Evolutionary conservation across 1,140 invertebrate genomes (phyloP).

Genomic region (Ganaspis sp.): DNA sequence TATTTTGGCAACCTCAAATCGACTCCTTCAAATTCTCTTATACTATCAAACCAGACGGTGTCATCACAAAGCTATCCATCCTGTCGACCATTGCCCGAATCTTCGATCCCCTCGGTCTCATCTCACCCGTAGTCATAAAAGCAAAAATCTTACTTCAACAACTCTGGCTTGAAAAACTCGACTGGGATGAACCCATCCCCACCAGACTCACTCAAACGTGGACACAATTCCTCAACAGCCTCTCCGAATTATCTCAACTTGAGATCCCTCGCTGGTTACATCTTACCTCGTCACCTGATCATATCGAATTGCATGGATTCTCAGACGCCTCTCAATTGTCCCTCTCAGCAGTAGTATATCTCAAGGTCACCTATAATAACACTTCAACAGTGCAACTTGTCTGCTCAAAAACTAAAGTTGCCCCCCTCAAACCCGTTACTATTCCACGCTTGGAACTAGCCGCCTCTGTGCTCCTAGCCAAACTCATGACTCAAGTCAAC

Average conservation of each 20-base stretch:
- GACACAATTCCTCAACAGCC: neutral
- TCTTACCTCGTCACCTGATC: neutral
- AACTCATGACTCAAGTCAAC: no score
- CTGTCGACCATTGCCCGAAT: neutral
- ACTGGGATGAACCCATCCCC: no score
- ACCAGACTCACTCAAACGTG: neutral
- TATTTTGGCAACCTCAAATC: no score
- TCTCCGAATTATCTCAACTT: neutral
- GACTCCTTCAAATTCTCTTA: no score
- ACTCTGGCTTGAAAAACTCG: neutral
- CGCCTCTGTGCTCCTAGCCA: neutral
- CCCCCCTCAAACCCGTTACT: constrained; percentile 18
- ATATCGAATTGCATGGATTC: neutral
- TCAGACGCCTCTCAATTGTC: neutral
- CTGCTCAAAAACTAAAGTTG: neutral
- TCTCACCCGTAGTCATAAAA: neutral
- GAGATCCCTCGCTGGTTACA: neutral
- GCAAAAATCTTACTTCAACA: neutral
- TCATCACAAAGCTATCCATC: neutral
- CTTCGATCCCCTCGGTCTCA: neutral
- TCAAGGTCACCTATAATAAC: neutral
- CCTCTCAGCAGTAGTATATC: neutral
- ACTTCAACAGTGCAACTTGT: neutral
- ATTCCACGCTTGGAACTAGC: constrained; percentile 34
- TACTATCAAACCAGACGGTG: no score